Evolutionary conservation across 2,797 vertebrate genomes (phyloP), one percentile per base, ranked within the genome.

Genomic region (Macropodus opercularis): DNA sequence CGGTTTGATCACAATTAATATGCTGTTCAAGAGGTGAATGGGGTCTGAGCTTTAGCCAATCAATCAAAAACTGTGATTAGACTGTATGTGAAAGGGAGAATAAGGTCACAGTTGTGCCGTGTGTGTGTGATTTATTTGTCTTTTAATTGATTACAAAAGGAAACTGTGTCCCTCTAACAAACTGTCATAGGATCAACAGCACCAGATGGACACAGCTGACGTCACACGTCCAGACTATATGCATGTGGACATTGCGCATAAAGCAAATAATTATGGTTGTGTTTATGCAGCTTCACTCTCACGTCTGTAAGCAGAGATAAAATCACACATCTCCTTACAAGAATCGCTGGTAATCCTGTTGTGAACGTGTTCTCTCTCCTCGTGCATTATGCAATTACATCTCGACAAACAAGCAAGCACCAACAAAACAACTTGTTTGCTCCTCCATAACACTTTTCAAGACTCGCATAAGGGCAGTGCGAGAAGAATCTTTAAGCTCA

Each of bases 1-100:
- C 75, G 63, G 69, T 75, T 85, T 79, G 63, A 78, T 67, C 66
- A 76, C 65, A 75, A 68, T 87, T 85, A 83, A 83, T 73, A 67
- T 79, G 55, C 60, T 54, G 69, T 48, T 49, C 63, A 51, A 60
- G 50, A 58, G 69, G 41, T 69, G 77, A 82, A 76, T 76, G 70
- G 81, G 77, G 48, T 49, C 62, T 61, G 64, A 79, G 79, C 54
- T 62, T 72, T 63, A 74, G 64, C 59, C 83, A 77, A 80, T 87
- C 78, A 69, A 83, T 85, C 74, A 80, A 79, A 77, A 41, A 18
- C 14, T 51, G 35, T 61, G 69, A 68, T 63, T 81, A 70, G 72
- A 42, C 68, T 75, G 46, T 64, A 36, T 55, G 26, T 49, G 60
- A 17, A 31, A 29, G 54, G 52, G 24, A 50, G 40, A 43, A 77